Evolutionary conservation across 2,888 invertebrate species (phyloP).

Genomic region (Xylocampa areola): DNA sequence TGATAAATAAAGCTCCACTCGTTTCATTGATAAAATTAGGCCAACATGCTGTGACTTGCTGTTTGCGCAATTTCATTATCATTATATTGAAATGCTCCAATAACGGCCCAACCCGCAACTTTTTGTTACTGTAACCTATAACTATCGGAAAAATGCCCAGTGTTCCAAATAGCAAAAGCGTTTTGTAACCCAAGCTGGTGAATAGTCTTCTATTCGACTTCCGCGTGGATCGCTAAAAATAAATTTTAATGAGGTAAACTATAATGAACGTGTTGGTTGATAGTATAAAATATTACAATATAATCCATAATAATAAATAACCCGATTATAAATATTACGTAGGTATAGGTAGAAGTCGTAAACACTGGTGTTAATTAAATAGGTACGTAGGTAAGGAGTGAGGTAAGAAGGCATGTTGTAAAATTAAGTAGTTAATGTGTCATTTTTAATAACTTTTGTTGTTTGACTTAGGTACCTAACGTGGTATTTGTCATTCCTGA

Average conservation of each 20-base stretch:
- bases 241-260: conserved; percentile 44
- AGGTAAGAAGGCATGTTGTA: too few relatives aligned
- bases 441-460: conserved; percentile 21
- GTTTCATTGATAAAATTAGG: conserved; percentile 42
- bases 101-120: conserved; percentile 47
- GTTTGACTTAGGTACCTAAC: not conserved
- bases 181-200: conserved; percentile 48
- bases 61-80: conserved; percentile 46
- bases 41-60: conserved; percentile 32
- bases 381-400: too few relatives aligned
- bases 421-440: conserved; percentile 6
- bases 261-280: conserved; percentile 30
- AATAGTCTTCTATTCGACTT: conserved; percentile 43
- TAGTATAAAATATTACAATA: conserved; percentile 17
- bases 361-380: conserved; percentile 36
- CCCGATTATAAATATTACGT: conserved; percentile 20
- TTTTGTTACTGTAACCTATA: conserved; percentile 51
- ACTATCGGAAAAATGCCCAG: conserved; percentile 39
- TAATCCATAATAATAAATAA: conserved; percentile 18
- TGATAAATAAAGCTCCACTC: conserved; percentile 10
- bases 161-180: conserved; percentile 53
- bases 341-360: conserved; percentile 25
- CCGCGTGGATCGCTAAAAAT: conserved; percentile 53
- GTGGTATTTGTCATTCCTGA: not conserved
- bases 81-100: conserved; percentile 50